These are phyloP conservation scores for Pachyseris speciosa DNA, from an alignment of 64 coral and sea anemone genomes.

Conservation along the genomic window DNA sequence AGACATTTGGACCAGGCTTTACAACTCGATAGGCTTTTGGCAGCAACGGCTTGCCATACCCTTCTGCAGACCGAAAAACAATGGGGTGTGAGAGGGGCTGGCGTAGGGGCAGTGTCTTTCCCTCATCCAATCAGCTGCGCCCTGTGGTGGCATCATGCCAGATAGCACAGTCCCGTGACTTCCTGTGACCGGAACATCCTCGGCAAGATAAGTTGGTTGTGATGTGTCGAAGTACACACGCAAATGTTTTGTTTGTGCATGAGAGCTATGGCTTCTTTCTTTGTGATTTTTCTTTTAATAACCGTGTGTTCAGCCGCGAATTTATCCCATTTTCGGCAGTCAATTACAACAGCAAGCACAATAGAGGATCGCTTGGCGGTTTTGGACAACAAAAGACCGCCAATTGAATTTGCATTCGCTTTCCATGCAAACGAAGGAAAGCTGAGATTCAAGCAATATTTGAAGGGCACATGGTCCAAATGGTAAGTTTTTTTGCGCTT, in stretches of 20 bases:
- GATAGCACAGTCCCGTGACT: too few relatives aligned
- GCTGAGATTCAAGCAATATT: conserved; percentile 66
- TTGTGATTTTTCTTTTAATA: neutral
- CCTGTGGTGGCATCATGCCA: too few relatives aligned
- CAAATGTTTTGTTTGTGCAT: neutral
- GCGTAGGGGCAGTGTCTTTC: too few relatives aligned
- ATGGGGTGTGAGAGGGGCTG: too few relatives aligned
- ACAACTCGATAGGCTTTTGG: too few relatives aligned
- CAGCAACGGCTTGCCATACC: too few relatives aligned
- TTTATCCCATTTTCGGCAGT: neutral
- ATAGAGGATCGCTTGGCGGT: conserved; percentile 80
- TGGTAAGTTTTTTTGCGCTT: conserved; percentile 60
- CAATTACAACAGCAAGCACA: neutral
- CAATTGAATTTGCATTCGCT: conserved; percentile 57
- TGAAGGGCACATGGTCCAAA: conserved; percentile 40
- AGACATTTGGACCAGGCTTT: too few relatives aligned
- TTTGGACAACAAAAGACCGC: conserved; percentile 43
- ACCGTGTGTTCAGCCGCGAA: neutral
- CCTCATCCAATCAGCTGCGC: too few relatives aligned
- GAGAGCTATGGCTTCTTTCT: neutral
- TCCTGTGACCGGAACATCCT: too few relatives aligned
- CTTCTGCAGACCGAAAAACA: too few relatives aligned
- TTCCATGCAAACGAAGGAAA: conserved; percentile 68
- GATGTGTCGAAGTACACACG: neutral
- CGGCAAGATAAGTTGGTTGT: too few relatives aligned